A percentile compares a stretch with the other conserved stretches of the same genome.
Conservation (phyloP, 2,113 vertebrate genomes). For the Anhinga rufa region DNA sequence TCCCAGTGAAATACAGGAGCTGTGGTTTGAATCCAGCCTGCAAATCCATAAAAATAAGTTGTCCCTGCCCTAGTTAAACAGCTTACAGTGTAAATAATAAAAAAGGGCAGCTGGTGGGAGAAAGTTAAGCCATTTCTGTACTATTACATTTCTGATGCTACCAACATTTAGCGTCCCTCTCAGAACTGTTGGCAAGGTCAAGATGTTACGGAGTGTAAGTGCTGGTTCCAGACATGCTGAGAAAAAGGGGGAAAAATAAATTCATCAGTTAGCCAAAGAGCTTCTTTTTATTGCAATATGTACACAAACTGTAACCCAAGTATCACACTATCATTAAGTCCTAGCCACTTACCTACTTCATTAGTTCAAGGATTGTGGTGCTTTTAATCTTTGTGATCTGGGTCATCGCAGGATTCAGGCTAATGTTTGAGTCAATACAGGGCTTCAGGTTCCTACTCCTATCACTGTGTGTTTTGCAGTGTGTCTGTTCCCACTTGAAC, state of each 20-base stretch:
- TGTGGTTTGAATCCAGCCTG: neutral
- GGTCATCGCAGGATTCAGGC: constrained; percentile 12
- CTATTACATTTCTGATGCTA: neutral
- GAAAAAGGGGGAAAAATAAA: neutral
- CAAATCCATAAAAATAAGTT: neutral
- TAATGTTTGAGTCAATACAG: neutral
- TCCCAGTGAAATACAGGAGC: neutral
- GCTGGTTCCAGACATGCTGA: neutral
- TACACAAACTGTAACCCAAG: neutral
- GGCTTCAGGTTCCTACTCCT: neutral
- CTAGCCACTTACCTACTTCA: neutral
- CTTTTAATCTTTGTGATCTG: constrained; percentile 45
- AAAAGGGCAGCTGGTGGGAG: neutral
- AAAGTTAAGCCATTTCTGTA: neutral
- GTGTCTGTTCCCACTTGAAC: neutral
- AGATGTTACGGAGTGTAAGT: neutral
- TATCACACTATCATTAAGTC: neutral
- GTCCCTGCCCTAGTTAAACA: neutral
- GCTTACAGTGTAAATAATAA: neutral
- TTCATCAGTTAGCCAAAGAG: neutral
- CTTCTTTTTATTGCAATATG: neutral
- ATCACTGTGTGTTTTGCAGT: neutral
- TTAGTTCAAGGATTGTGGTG: constrained; percentile 13
- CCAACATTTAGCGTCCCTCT: neutral
- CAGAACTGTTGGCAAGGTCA: neutral